Evolutionary conservation across 2,113 vertebrate genomes (phyloP).

Genomic region (Dipodomys spectabilis): DNA sequence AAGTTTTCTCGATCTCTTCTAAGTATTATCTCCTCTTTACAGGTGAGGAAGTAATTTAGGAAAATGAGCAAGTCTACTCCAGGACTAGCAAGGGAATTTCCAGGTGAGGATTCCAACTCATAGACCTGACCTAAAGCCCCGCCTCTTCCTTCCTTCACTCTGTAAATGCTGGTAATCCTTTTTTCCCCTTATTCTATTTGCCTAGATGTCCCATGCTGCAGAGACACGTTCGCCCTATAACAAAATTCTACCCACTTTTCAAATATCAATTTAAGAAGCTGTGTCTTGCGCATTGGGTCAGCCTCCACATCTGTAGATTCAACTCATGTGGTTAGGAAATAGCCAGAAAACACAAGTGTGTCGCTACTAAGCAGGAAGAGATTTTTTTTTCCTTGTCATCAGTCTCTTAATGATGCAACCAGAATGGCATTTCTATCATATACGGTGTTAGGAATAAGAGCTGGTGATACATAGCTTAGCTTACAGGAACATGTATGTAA

Average conservation of each 20-base stretch:
- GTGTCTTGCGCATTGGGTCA: not conserved
- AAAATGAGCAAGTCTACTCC: not conserved
- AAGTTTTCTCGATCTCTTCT: not conserved
- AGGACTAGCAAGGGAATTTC: not conserved
- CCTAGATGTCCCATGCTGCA: not conserved
- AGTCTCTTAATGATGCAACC: not conserved
- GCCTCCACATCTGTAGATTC: no score
- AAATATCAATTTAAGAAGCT: not conserved
- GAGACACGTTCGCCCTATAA: not conserved
- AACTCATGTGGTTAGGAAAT: not conserved
- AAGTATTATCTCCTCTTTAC: not conserved
- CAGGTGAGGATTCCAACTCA: not conserved
- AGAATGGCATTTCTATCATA: no score
- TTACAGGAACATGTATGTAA: not conserved
- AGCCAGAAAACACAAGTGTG: no score
- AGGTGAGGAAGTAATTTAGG: conserved; percentile 14
- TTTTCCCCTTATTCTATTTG: not conserved
- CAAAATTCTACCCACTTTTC: not conserved
- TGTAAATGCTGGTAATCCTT: not conserved
- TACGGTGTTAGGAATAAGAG: not conserved
- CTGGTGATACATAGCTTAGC: no score
- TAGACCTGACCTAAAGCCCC: not conserved
- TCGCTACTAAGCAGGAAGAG: not conserved
- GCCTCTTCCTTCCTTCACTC: not conserved
- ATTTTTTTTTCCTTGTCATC: not conserved